These are phyloP conservation scores for Thalassaphorura encarpata DNA, from an alignment of 1,140 invertebrate species.

Conservation along the genomic window DNA sequence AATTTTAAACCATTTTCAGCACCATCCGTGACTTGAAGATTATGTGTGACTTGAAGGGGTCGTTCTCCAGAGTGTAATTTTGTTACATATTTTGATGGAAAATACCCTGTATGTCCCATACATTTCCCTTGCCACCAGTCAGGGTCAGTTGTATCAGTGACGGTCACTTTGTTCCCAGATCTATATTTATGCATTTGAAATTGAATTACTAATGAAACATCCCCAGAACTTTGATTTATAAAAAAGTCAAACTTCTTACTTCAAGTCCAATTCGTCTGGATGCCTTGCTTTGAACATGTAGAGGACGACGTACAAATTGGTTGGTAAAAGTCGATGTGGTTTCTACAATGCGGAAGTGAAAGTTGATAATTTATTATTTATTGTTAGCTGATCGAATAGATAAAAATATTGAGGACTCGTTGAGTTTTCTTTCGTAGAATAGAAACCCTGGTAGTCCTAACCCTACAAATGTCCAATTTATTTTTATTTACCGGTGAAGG, in stretches of 20 bases:
- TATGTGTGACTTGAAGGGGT: conserved; percentile 69
- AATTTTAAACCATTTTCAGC: conserved; percentile 48
- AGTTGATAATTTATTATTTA: background rate
- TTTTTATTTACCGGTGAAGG: conserved; percentile 60
- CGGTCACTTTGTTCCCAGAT: conserved; percentile 88
- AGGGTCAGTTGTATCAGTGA: conserved; percentile 44
- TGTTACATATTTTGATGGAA: conserved; percentile 88
- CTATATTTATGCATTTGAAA: no score
- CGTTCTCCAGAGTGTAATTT: conserved; percentile 77
- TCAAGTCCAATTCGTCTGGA: conserved; percentile 85
- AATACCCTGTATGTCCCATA: conserved; percentile 79
- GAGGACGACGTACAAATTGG: conserved; percentile 85
- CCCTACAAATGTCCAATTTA: conserved; percentile 6
- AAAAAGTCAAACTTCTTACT: no score
- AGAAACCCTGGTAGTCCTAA: no score
- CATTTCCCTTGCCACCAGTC: conserved; percentile 98
- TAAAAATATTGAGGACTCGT: no score
- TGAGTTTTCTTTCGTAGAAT: no score
- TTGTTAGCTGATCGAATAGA: background rate
- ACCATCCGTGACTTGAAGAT: conserved; percentile 54
- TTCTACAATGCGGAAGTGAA: conserved; percentile 47
- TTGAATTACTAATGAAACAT: no score
- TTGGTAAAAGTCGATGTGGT: conserved; percentile 70
- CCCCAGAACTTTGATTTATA: no score
- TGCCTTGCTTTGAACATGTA: conserved; percentile 92